These are phyloP conservation scores for Cryptoblepharus egeriae DNA, from an alignment of 2,797 vertebrate species.

Conservation along the genomic window DNA sequence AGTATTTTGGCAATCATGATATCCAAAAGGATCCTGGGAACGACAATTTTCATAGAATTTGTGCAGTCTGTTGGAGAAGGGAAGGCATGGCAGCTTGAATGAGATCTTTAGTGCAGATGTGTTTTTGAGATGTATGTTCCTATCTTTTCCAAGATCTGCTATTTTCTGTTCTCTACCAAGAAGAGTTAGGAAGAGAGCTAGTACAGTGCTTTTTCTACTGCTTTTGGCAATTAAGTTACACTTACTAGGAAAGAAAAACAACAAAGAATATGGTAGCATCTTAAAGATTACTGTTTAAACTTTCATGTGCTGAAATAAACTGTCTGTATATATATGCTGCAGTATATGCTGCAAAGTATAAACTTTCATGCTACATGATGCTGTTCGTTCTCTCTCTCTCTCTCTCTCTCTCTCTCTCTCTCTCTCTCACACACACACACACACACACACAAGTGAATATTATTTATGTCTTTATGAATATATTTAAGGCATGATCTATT, in stretches of 20 bases:
- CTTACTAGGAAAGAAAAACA: constrained; percentile 11
- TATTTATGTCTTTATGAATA: no score
- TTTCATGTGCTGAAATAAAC: no score
- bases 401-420: no score
- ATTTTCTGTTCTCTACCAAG: constrained; percentile 38
- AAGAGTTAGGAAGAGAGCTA: constrained; percentile 27
- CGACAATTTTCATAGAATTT: not conserved
- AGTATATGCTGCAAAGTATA: no score
- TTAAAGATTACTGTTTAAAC: no score
- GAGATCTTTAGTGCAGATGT: not conserved
- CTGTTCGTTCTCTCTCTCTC: no score
- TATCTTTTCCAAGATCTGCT: constrained; percentile 37
- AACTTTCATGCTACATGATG: not conserved
- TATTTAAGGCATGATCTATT: constrained; percentile 4
- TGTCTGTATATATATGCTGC: no score
- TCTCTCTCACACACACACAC: no score
- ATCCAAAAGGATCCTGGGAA: not conserved
- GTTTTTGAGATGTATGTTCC: not conserved
- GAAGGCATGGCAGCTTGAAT: no score
- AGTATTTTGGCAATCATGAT: not conserved
- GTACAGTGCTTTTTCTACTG: not conserved
- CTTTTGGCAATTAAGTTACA: constrained; percentile 45
- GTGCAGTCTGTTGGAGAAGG: not conserved
- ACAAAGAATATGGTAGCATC: no score
- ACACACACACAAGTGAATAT: no score